These are phyloP conservation scores for Epicauta chinensis DNA, from an alignment of 1,140 invertebrate genomes.

Conservation along the genomic window DNA sequence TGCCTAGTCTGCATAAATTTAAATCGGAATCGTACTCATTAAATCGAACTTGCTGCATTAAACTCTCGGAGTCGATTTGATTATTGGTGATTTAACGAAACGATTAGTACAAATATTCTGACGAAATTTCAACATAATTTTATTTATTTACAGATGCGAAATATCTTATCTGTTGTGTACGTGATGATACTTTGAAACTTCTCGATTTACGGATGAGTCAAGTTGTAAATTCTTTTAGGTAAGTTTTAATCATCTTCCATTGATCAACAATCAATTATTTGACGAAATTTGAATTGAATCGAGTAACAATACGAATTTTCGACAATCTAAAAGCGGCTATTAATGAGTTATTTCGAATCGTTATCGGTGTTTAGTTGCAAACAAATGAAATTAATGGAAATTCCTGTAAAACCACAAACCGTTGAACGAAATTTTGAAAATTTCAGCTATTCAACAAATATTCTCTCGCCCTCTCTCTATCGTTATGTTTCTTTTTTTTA, in stretches of 20 bases:
- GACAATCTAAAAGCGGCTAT: too few species aligned
- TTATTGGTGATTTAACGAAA: not conserved
- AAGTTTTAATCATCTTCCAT: conserved; percentile 37
- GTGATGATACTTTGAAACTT: conserved; percentile 91
- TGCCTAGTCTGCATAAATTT: conserved; percentile 13
- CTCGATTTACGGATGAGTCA: conserved; percentile 92
- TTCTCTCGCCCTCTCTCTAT: too few species aligned
- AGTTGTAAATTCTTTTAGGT: conserved; percentile 85
- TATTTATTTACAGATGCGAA: conserved; percentile 69
- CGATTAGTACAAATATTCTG: not conserved
- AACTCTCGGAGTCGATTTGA: not conserved
- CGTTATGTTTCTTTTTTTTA: too few species aligned
- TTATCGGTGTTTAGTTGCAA: too few species aligned
- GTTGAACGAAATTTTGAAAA: too few species aligned
- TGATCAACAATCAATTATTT: too few species aligned
- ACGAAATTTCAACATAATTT: not conserved
- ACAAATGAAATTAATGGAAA: too few species aligned
- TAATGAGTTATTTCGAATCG: too few species aligned
- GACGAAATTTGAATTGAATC: too few species aligned
- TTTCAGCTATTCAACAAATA: too few species aligned
- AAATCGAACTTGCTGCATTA: not conserved
- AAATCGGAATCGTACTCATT: not conserved
- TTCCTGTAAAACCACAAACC: too few species aligned
- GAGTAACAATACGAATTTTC: too few species aligned
- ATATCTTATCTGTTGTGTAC: conserved; percentile 82